These are phyloP conservation scores for Columba janthina DNA, from an alignment of 2,113 vertebrate genomes.

Conservation along the genomic window DNA sequence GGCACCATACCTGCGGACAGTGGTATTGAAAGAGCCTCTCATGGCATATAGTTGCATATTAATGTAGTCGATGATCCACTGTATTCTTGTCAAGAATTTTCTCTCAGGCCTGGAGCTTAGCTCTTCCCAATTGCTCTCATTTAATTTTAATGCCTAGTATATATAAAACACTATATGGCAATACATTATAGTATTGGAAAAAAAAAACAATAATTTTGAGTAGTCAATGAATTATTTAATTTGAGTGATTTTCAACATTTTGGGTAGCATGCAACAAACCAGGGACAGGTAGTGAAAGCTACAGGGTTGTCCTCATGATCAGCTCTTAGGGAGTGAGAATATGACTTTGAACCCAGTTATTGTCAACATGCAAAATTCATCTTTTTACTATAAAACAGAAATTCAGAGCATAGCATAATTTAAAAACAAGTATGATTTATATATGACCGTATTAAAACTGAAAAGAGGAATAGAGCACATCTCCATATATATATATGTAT, in stretches of 20 bases:
- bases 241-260: neutral
- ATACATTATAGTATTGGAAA: neutral
- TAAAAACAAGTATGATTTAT: conserved; percentile 21
- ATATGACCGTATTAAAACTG: conserved; percentile 32
- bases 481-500: conserved; percentile 16
- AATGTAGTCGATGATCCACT: neutral
- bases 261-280: neutral
- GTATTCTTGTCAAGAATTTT: neutral
- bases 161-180: neutral
- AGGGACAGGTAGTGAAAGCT: neutral
- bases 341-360: neutral
- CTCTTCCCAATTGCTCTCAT: neutral
- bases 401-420: conserved; percentile 3
- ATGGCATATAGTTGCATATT: neutral
- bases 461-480: neutral
- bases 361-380: neutral
- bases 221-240: neutral
- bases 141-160: neutral
- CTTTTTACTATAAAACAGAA: conserved; percentile 26
- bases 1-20: neutral
- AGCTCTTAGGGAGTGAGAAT: neutral
- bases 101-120: neutral
- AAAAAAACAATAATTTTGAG: neutral
- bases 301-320: neutral
- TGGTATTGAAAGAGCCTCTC: neutral